These are phyloP conservation scores for Sebastes minor DNA, from an alignment of 2,797 vertebrate genomes.

Conservation along the genomic window DNA sequence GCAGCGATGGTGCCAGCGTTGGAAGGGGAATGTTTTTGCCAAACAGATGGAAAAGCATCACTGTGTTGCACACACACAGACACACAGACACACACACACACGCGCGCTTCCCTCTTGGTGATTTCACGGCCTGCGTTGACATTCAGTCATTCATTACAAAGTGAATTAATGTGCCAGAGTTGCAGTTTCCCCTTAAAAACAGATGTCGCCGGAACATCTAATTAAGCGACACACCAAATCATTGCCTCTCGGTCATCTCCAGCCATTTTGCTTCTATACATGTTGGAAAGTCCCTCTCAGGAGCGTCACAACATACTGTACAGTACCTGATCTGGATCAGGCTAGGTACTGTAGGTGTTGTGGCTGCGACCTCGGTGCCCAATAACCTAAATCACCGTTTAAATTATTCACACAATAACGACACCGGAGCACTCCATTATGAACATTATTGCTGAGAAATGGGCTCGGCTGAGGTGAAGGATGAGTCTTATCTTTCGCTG, in stretches of 20 bases:
- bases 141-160: conserved; percentile 81
- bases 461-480: conserved; percentile 93
- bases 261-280: conserved; percentile 45
- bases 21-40: conserved; percentile 72
- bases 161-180: conserved; percentile 80
- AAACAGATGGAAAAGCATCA: conserved; percentile 83
- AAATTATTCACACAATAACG: conserved; percentile 94
- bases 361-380: conserved; percentile 70
- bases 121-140: conserved; percentile 77
- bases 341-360: conserved; percentile 51
- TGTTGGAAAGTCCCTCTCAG: conserved; percentile 13
- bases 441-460: conserved; percentile 99
- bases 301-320: background rate
- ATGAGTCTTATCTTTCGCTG: conserved; percentile 98
- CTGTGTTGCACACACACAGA: conserved; percentile 70
- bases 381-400: conserved; percentile 82
- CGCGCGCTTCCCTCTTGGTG: conserved; percentile 63
- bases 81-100: conserved; percentile 57
- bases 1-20: conserved; percentile 63
- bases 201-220: conserved; percentile 79
- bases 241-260: conserved; percentile 59
- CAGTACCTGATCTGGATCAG: conserved; percentile 41
- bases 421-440: conserved; percentile 95
- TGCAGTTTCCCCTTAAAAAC: conserved; percentile 80
- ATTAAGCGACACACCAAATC: conserved; percentile 77